These are phyloP conservation scores for Mycalesis mineus DNA, from an alignment of 2,888 invertebrate species.

Conservation along the genomic window DNA sequence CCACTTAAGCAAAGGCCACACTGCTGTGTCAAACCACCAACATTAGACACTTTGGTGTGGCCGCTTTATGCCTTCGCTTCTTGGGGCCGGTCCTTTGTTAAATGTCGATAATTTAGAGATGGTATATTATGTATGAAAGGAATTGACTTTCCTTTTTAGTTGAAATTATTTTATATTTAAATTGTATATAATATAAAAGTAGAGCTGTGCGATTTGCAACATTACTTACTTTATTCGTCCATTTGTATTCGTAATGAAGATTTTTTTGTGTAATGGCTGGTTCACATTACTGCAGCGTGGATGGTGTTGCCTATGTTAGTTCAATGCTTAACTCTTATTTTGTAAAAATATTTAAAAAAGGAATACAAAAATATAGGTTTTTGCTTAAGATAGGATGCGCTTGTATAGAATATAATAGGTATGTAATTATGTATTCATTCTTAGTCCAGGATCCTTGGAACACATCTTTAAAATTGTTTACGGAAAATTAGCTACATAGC, in stretches of 20 bases:
- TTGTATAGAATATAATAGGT: too few relatives aligned
- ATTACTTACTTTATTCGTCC: constrained; percentile 20
- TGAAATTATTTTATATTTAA: not conserved
- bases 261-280: not conserved
- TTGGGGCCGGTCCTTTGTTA: constrained; percentile 2
- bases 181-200: constrained; percentile 2
- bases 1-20: not conserved
- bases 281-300: not conserved
- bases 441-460: too few relatives aligned
- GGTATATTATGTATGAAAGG: not conserved
- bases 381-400: too few relatives aligned
- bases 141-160: not conserved
- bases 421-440: too few relatives aligned
- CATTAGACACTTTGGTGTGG: too few relatives aligned
- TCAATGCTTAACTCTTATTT: too few relatives aligned
- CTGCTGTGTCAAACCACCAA: too few relatives aligned
- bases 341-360: too few relatives aligned
- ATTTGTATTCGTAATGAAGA: not conserved
- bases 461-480: too few relatives aligned
- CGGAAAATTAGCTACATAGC: too few relatives aligned
- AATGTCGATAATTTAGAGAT: not conserved
- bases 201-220: not conserved
- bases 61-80: not conserved
- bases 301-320: not conserved
- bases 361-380: too few relatives aligned